phyloP scores from a whole-genome alignment of 2,888 invertebrate genomes.

The Choreutis nemorana region DNA sequence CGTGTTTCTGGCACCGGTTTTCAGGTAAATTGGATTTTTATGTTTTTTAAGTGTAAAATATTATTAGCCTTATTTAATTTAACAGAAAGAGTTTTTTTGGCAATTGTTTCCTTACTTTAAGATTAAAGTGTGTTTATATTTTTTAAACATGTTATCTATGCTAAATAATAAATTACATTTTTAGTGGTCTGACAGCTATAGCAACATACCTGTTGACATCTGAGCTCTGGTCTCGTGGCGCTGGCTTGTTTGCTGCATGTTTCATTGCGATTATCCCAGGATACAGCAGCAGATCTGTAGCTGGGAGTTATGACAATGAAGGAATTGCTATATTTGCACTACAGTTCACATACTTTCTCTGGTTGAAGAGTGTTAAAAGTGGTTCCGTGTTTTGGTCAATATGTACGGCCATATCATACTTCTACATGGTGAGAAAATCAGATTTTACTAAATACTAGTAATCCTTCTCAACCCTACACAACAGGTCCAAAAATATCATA shows the following conservation, averaged over 20 bases:
- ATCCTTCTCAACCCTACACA: too few relatives aligned
- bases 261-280: slow-evolving; percentile 99
- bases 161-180: slow-evolving; percentile 20
- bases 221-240: slow-evolving; percentile 96
- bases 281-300: slow-evolving; percentile 98
- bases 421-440: slow-evolving; percentile 99
- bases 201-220: slow-evolving; percentile 97
- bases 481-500: too few relatives aligned
- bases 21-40: too few relatives aligned
- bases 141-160: background rate
- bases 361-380: slow-evolving; percentile 98
- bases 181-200: slow-evolving; percentile 95
- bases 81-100: slow-evolving; percentile 2
- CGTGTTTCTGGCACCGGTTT: slow-evolving; percentile 97
- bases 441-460: too few relatives aligned
- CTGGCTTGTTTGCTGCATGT: slow-evolving; percentile 97
- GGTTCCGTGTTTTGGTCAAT: slow-evolving; percentile 98
- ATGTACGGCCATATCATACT: slow-evolving; percentile 94
- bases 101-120: background rate
- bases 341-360: slow-evolving; percentile 97
- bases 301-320: slow-evolving; percentile 99
- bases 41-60: too few relatives aligned
- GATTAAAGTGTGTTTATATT: background rate
- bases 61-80: background rate
- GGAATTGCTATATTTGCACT: slow-evolving; percentile 99